Percentiles rank a stretch among this genome's conserved stretches.
phyloP scores from a whole-genome alignment of 2,888 invertebrate genomes.

The Tolmerus cingulatus region DNA sequence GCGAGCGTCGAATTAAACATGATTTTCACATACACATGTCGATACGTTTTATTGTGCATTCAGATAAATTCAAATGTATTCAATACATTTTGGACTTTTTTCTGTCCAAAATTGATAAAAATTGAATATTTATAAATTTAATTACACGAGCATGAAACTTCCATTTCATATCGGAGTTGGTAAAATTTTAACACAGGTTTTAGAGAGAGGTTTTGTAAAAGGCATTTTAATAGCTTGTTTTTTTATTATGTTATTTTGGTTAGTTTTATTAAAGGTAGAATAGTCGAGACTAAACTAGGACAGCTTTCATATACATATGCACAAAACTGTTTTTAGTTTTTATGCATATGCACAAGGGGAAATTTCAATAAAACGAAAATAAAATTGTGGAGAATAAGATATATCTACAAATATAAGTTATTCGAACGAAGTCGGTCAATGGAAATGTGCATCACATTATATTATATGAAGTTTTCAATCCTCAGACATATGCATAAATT shows the following conservation, averaged over 20 bases:
- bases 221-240: no score
- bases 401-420: background rate
- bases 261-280: no score
- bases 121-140: background rate
- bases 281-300: no score
- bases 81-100: background rate
- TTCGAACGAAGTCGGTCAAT: background rate
- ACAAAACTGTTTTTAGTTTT: no score
- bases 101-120: background rate
- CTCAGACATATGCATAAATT: background rate
- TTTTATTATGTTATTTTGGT: no score
- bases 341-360: no score
- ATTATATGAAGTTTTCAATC: background rate
- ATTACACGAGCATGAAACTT: background rate
- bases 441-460: background rate
- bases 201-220: no score
- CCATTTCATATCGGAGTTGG: background rate
- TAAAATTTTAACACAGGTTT: background rate
- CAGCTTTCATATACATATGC: no score
- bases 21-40: no score
- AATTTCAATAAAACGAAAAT: background rate
- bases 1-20: no score
- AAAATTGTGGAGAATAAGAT: background rate
- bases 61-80: background rate
- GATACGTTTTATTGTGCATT: no score